phyloP scores from a whole-genome alignment of 2,797 vertebrate genomes.

The Eidolon dupreanum region DNA sequence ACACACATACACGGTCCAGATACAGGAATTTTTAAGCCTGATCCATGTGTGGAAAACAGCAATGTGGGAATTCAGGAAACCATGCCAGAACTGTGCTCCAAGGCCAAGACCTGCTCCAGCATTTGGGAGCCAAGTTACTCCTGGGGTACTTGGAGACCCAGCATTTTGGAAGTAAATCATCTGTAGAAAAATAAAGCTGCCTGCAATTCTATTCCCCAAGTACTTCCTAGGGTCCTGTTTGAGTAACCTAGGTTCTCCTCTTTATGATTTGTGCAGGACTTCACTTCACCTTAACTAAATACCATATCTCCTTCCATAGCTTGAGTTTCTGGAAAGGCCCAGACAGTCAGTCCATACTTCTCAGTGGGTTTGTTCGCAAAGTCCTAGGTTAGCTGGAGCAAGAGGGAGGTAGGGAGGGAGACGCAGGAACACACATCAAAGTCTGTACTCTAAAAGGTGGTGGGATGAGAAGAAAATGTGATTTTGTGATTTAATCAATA shows the following conservation, averaged over 20 bases:
- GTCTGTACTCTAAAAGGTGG: not conserved
- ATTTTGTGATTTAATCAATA: not conserved
- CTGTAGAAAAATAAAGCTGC: slow-evolving; percentile 79
- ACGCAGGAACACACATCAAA: slow-evolving; percentile 13
- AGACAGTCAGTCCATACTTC: slow-evolving; percentile 67
- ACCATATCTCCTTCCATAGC: slow-evolving; percentile 79
- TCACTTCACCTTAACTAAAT: slow-evolving; percentile 79
- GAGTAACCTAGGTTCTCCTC: slow-evolving; percentile 76
- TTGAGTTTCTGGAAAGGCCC: slow-evolving; percentile 83
- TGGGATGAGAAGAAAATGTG: not conserved
- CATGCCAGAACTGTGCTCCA: slow-evolving; percentile 75
- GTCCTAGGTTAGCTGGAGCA: slow-evolving; percentile 11
- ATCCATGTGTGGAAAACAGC: slow-evolving; percentile 84
- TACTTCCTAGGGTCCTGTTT: slow-evolving; percentile 65
- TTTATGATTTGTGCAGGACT: slow-evolving; percentile 81
- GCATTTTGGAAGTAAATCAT: slow-evolving; percentile 61
- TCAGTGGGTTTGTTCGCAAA: slow-evolving; percentile 60
- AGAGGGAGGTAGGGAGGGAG: not conserved
- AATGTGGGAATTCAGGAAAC: slow-evolving; percentile 87
- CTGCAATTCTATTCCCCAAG: slow-evolving; percentile 63
- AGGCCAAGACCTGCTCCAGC: slow-evolving; percentile 77
- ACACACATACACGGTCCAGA: slow-evolving; percentile 65
- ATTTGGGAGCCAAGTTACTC: slow-evolving; percentile 79
- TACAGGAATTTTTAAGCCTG: slow-evolving; percentile 82
- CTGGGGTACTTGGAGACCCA: slow-evolving; percentile 68